Evolutionary conservation across 1,140 invertebrate species (phyloP), one percentile per base, ranked within the genome.

Genomic region (Drosophila miranda): DNA sequence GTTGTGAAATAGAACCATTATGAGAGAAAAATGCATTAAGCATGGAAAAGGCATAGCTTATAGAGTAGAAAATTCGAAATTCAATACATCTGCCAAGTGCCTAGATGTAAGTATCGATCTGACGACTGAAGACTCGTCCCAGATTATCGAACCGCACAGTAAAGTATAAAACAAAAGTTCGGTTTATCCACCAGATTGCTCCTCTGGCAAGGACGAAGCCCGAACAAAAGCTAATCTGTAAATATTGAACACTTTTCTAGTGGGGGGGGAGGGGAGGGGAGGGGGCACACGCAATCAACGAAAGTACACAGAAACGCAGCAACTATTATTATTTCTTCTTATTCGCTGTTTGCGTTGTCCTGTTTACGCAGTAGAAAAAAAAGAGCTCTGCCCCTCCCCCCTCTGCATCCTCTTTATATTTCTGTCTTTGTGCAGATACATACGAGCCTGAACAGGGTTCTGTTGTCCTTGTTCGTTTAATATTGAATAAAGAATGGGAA

Each of bases 261-360:
- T 41, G 70, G 70, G 52, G 9, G 46, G 44, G 30, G 13, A 38
- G 58, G 56, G 52, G n/a, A 41, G 41, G 45, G 30, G n/a, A 9
- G 28, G 58, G 56, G 53, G 48, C 48, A 62, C 52, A 61, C 42
- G 73, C 62, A 73, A 78, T 81, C 68, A 59, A 61, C 58, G 49
- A 57, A 68, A 61, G 53, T 75, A 75, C 64, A 68, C 72, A 84
- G 66, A 83, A 72, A 38, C 46, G 48, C 56, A 14, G 41, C 63
- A 73, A 73, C 76, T 80, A 80, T 75, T 84, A 86, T 64, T 59
- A 58, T 76, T 71, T 71, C 42, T 61, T 61, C 54, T 60, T 75
- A 58, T 64, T 44, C 55, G 44, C 38, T 59, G 48, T 71, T 46
- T 71, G 48, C 45, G 30, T 23, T 45, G 13, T 48, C 13, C 11